These are phyloP conservation scores for Clarias pachynema DNA, from an alignment of 2,797 vertebrate genomes.

Conservation along the genomic window DNA sequence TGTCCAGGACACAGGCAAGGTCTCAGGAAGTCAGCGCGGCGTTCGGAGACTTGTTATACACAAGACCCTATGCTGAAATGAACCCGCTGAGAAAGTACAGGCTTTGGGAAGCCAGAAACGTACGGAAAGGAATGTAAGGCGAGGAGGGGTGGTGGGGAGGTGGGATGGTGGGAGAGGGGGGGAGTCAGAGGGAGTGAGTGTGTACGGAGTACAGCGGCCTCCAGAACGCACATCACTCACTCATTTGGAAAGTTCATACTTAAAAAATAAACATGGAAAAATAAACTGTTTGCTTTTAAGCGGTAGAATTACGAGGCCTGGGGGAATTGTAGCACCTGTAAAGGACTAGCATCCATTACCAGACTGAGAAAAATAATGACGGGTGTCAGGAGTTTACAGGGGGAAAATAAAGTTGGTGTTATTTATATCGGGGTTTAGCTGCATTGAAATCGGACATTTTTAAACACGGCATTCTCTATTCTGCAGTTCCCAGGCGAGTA, in stretches of 20 bases:
- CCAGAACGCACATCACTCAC: slow-evolving; percentile 56
- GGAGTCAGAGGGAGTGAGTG: slow-evolving; percentile 8
- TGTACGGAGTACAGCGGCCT: not conserved
- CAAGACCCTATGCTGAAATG: slow-evolving; percentile 61
- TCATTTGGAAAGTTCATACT: slow-evolving; percentile 57
- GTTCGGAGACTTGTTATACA: slow-evolving; percentile 69
- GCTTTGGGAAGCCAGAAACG: slow-evolving; percentile 59
- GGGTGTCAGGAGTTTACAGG: not conserved
- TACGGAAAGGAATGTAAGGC: slow-evolving; percentile 24
- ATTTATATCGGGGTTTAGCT: not conserved
- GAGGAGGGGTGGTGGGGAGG: not conserved
- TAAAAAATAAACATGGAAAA: slow-evolving; percentile 64
- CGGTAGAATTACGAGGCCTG: slow-evolving; percentile 49
- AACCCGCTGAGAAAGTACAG: slow-evolving; percentile 27
- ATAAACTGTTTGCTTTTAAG: slow-evolving; percentile 65
- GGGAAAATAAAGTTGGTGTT: not conserved
- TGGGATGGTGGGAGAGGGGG: no score
- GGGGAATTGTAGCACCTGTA: slow-evolving; percentile 54
- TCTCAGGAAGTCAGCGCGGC: slow-evolving; percentile 62
- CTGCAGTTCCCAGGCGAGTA: not conserved
- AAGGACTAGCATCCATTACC: slow-evolving; percentile 16
- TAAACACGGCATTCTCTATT: not conserved
- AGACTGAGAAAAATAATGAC: slow-evolving; percentile 34
- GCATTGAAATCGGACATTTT: not conserved
- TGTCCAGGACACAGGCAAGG: slow-evolving; percentile 57